Base-by-base conservation (phyloP, 1,140 invertebrate species). In the Steinernema feltiae region DNA sequence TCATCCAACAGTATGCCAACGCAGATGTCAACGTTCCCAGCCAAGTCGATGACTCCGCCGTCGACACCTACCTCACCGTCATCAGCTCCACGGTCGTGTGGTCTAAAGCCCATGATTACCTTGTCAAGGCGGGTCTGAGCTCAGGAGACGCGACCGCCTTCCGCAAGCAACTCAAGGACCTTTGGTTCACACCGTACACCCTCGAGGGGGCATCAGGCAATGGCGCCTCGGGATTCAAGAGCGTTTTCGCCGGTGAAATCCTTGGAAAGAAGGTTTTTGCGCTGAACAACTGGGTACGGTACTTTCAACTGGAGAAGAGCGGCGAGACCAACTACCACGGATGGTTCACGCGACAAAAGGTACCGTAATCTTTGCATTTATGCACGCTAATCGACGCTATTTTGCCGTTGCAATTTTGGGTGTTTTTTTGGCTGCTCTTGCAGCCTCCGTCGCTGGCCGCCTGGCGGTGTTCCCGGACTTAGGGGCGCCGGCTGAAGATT, bases 251-350 rank as follows among this genome's bases (percentile, higher is more conserved):
- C 73, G 88, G 88, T 31, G 88, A 89, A 80, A 84, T 81, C 17
- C 76, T 84, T 32, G 79, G 82, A 0, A 79, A 84, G 30, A 78
- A 84, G 32, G 84, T 89, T 46, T 85, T 86, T 41, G 88, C 88
- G n/a, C 84, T 88, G 30, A 87, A 88, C 76, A 88, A 89, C 80
- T 89, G 88, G 88, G 82, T 88, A 12, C 85, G 88, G 73, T 88
- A 87, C 78, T 89, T 88, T 78, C 76, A 88, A 0, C 86, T 86
- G 69, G 88, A 89, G 76, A 87, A 87, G 75, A 75, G 78, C 35
- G 87, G 87, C 1, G 82, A 86, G 30, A 86, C 88, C 30, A 83
- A 89, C 76, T 89, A 89, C 79, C 84, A 87, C 78, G 88, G 88
- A 17, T 89, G 87, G 77, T 88, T 87, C 76, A 81, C 82, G 71